Evolutionary conservation across 1,140 invertebrate species (phyloP).

Genomic region (Cepaea nemoralis): DNA sequence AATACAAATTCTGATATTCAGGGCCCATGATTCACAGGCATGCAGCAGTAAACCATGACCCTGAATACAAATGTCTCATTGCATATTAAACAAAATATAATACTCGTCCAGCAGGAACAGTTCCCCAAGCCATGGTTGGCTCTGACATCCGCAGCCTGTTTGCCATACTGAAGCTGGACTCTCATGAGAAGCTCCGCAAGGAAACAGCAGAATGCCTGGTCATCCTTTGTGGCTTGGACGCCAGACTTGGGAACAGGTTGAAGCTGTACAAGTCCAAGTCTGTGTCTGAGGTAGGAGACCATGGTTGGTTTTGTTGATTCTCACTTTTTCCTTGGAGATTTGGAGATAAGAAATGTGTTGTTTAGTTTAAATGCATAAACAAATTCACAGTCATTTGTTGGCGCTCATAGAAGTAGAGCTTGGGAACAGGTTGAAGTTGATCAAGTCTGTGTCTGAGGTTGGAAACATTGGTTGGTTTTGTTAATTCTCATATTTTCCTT

Average conservation of each 20-base stretch:
- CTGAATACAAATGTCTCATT: too few species aligned
- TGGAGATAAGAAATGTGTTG: neutral
- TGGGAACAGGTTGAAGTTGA: conserved; percentile 52
- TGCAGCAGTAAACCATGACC: too few species aligned
- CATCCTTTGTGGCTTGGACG: conserved; percentile 57
- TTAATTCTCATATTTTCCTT: neutral
- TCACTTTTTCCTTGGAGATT: too few species aligned
- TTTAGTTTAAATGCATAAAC: too few species aligned
- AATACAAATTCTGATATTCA: too few species aligned
- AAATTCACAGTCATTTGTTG: too few species aligned
- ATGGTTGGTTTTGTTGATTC: neutral
- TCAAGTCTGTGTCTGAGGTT: conserved; percentile 46
- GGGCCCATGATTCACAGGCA: too few species aligned
- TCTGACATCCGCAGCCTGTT: conserved; percentile 49
- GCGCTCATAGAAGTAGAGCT: too few species aligned
- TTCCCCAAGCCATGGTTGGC: conserved; percentile 1
- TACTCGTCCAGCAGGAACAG: neutral
- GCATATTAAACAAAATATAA: too few species aligned
- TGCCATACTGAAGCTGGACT: conserved; percentile 63
- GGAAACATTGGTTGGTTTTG: neutral
- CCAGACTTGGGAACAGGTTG: conserved; percentile 57
- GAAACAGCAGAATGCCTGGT: conserved; percentile 53
- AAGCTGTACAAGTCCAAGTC: conserved; percentile 46
- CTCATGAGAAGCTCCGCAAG: conserved; percentile 63
- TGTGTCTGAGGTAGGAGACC: conserved; percentile 42